These are phyloP conservation scores for Indri indri DNA, from an alignment of 2,113 vertebrate species.

Conservation along the genomic window DNA sequence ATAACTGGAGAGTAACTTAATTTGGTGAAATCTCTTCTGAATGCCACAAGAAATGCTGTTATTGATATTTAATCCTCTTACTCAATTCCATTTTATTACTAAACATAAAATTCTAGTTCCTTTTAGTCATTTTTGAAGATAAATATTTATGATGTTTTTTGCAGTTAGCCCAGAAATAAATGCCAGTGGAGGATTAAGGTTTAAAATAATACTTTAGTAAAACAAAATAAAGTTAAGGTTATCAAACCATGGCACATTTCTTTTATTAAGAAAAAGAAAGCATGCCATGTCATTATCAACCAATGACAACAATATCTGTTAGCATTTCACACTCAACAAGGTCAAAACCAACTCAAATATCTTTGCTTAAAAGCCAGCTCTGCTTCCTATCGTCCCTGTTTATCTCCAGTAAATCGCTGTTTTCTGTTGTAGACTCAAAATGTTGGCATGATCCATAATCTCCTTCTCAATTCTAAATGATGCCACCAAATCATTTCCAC, in stretches of 20 bases:
- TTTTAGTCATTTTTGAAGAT: neutral
- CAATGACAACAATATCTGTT: neutral
- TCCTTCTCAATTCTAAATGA: neutral
- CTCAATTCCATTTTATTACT: neutral
- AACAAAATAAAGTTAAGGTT: conserved; percentile 10
- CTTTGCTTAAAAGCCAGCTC: neutral
- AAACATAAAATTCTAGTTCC: neutral
- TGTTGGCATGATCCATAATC: neutral
- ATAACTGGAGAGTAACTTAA: neutral
- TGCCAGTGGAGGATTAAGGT: neutral
- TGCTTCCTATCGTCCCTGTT: neutral
- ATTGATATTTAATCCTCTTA: neutral
- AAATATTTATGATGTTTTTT: neutral
- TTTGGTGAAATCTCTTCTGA: neutral
- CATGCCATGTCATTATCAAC: neutral
- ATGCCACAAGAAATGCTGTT: neutral
- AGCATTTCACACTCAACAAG: neutral
- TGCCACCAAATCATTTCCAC: neutral
- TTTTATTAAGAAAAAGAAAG: neutral
- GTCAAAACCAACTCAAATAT: neutral
- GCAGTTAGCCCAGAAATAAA: neutral
- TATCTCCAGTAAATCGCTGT: neutral
- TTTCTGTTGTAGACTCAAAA: neutral
- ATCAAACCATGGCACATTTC: neutral
- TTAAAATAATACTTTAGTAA: neutral